Evolutionary conservation across 2,888 invertebrate genomes (phyloP).

Genomic region (Vesta saturnalis): DNA sequence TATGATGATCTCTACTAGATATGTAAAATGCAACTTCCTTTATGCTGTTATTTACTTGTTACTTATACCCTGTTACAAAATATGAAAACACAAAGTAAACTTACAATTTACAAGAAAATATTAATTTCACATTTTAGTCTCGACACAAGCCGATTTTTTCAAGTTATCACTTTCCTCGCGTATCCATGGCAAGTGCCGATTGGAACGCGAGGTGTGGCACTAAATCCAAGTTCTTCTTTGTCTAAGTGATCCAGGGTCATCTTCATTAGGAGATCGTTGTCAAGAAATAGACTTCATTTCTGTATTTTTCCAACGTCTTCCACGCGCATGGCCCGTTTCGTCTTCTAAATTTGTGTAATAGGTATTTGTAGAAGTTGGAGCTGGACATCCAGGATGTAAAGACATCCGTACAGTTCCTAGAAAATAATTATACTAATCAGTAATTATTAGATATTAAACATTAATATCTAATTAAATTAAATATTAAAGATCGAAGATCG

Average conservation of each 20-base stretch:
- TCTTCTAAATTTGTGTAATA: slow-evolving; percentile 53
- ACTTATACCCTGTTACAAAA: slow-evolving; percentile 34
- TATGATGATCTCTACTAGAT: slow-evolving; percentile 29
- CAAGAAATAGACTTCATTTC: slow-evolving; percentile 54
- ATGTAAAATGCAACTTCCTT: slow-evolving; percentile 27
- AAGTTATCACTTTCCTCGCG: slow-evolving; percentile 45
- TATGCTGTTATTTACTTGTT: slow-evolving; percentile 14
- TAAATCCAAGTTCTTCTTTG: slow-evolving; percentile 56
- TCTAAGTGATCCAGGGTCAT: slow-evolving; percentile 43
- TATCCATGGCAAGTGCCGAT: slow-evolving; percentile 46
- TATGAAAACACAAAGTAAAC: background rate
- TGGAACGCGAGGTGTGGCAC: slow-evolving; percentile 55
- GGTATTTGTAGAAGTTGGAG: slow-evolving; percentile 53
- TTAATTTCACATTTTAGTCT: slow-evolving; percentile 43
- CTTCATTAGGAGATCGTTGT: slow-evolving; percentile 47
- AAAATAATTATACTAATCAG: slow-evolving; percentile 20
- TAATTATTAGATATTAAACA: too few species aligned
- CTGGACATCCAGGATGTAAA: slow-evolving; percentile 45
- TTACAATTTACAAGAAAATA: slow-evolving; percentile 13
- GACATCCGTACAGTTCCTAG: slow-evolving; percentile 47
- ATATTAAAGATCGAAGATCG: too few species aligned
- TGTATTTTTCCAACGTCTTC: slow-evolving; percentile 49
- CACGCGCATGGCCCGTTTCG: slow-evolving; percentile 45
- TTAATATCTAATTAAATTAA: too few species aligned
- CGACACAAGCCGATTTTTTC: slow-evolving; percentile 37